A percentile compares a stretch with the other conserved stretches of the same genome.
phyloP scores from a whole-genome alignment of 2,113 vertebrate species.

The Chlorodrepanis virens region DNA sequence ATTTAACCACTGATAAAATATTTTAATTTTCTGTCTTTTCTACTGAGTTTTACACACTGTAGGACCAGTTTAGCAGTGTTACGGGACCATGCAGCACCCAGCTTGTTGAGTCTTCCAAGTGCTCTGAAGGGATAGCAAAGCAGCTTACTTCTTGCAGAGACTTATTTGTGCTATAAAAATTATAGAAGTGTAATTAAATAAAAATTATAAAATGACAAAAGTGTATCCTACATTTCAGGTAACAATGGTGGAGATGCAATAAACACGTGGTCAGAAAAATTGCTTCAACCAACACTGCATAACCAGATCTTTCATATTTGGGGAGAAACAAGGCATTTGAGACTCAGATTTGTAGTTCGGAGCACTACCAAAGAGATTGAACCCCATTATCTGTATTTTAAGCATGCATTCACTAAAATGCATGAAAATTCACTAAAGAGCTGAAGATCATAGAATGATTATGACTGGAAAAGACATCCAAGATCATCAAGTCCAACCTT shows the following conservation, averaged over 20 bases:
- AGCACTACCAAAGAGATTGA: background rate
- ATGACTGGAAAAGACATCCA: background rate
- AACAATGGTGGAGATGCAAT: background rate
- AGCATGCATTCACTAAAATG: background rate
- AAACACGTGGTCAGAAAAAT: background rate
- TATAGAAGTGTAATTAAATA: too few relatives aligned
- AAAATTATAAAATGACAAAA: background rate
- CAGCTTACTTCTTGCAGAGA: background rate
- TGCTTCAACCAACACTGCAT: background rate
- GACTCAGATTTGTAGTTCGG: fast-evolving
- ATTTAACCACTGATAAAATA: background rate
- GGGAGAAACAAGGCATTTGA: background rate
- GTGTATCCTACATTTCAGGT: background rate
- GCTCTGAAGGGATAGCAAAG: background rate
- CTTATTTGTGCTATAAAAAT: background rate
- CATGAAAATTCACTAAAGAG: background rate
- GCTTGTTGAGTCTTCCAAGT: background rate
- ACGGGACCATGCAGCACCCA: background rate
- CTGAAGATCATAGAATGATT: background rate
- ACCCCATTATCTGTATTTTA: background rate
- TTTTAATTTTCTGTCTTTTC: background rate
- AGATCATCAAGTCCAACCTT: background rate
- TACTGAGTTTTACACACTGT: background rate
- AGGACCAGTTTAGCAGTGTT: background rate
- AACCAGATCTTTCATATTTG: background rate